phyloP scores from a whole-genome alignment of 1,140 invertebrate species.

The Micrasema longulum region DNA sequence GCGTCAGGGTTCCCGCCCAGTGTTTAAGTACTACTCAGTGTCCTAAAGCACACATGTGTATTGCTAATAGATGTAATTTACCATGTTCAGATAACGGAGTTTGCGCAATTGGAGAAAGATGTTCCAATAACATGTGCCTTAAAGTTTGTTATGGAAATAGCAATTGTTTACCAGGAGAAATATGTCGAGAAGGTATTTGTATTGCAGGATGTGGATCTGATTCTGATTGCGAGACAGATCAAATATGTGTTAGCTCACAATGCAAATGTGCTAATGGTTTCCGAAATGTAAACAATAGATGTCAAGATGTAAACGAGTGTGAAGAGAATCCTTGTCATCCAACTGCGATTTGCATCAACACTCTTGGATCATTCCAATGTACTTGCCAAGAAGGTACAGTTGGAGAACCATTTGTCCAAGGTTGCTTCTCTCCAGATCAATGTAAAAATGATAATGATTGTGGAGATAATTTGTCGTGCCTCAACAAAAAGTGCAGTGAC shows the following conservation, averaged over 20 bases:
- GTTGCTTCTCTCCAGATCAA: conserved; percentile 79
- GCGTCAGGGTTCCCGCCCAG: conserved; percentile 77
- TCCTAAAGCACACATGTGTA: conserved; percentile 78
- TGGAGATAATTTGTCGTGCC: conserved; percentile 77
- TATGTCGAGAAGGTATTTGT: conserved; percentile 85
- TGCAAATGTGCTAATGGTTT: conserved; percentile 84
- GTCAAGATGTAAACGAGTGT: conserved; percentile 85
- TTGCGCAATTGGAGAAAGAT: conserved; percentile 87
- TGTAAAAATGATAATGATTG: conserved; percentile 79
- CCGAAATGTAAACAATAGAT: conserved; percentile 75
- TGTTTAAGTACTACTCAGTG: conserved; percentile 78
- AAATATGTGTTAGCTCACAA: conserved; percentile 83
- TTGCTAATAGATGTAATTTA: conserved; percentile 79
- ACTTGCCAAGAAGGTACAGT: conserved; percentile 80
- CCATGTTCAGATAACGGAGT: conserved; percentile 77
- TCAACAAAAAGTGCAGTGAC: conserved; percentile 79
- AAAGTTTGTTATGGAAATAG: conserved; percentile 90
- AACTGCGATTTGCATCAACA: conserved; percentile 82
- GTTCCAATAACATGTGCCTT: conserved; percentile 80
- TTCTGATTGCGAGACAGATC: conserved; percentile 81
- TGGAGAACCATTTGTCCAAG: conserved; percentile 81
- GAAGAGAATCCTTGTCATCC: conserved; percentile 82
- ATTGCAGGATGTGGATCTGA: conserved; percentile 85
- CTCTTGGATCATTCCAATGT: conserved; percentile 84
- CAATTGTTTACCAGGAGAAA: conserved; percentile 89